Percentiles rank a stretch among this genome's conserved stretches.
Evolutionary conservation across 2,888 invertebrate genomes (phyloP).

Genomic region (Neelides folsomi): DNA sequence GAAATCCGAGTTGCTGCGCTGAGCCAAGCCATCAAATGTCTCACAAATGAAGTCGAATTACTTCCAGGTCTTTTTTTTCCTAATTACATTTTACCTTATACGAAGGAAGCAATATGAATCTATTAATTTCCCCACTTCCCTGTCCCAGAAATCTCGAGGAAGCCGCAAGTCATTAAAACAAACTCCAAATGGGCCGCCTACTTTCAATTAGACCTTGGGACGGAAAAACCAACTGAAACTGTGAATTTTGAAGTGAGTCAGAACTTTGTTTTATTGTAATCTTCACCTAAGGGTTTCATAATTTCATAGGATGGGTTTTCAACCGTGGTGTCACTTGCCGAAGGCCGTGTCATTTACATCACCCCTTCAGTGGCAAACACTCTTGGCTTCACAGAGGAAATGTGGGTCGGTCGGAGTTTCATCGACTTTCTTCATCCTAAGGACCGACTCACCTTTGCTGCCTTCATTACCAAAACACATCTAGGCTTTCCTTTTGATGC

Average conservation of each 20-base stretch:
- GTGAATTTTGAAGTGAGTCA: too few relatives aligned
- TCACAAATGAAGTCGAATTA: conserved; percentile 33
- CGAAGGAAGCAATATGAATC: neutral
- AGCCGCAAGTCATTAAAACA: too few relatives aligned
- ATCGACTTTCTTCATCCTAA: conserved; percentile 74
- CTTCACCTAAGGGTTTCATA: too few relatives aligned
- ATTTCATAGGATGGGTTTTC: conserved; percentile 57
- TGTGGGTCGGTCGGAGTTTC: conserved; percentile 74
- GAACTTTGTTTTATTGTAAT: too few relatives aligned
- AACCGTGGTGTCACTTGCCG: conserved; percentile 67
- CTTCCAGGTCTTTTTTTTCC: conserved; percentile 13
- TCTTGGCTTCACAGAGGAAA: conserved; percentile 65
- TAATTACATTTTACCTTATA: neutral
- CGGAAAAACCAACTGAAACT: too few relatives aligned
- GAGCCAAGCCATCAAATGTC: conserved; percentile 33
- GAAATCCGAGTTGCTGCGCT: conserved; percentile 33
- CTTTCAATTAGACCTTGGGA: too few relatives aligned
- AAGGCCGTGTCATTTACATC: conserved; percentile 65
- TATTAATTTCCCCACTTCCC: neutral
- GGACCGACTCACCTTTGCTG: conserved; percentile 58
- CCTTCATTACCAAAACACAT: conserved; percentile 42
- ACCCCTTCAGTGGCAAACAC: conserved; percentile 53
- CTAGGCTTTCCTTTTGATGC: too few relatives aligned
- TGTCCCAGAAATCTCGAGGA: too few relatives aligned
- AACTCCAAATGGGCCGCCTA: too few relatives aligned